Conservation (phyloP, 2,797 vertebrate species). For the Cuculus canorus region DNA sequence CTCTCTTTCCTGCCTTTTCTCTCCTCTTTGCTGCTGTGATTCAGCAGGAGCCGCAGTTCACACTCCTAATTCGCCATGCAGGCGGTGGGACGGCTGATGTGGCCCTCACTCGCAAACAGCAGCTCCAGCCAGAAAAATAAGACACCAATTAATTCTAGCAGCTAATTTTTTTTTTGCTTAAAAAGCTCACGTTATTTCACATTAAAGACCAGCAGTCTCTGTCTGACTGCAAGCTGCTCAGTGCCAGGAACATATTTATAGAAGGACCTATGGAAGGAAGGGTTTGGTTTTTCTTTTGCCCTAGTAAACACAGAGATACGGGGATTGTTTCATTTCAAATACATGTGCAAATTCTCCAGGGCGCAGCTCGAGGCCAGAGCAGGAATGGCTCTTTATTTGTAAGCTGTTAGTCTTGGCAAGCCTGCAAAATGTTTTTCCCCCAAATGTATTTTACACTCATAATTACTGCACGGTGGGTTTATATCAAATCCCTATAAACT, state of each 20-base stretch:
- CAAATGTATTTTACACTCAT: slow-evolving; percentile 63
- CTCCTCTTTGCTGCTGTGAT: not conserved
- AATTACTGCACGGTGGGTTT: slow-evolving; percentile 61
- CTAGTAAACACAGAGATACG: slow-evolving; percentile 32
- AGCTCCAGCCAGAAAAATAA: slow-evolving; percentile 35
- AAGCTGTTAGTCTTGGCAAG: slow-evolving; percentile 57
- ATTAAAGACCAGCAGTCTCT: not conserved
- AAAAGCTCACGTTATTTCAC: slow-evolving; percentile 32
- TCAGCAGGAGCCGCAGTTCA: not conserved
- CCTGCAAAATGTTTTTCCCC: slow-evolving; percentile 26
- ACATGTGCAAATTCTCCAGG: slow-evolving; percentile 67
- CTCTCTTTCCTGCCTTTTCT: slow-evolving; percentile 3
- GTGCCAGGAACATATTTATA: not conserved
- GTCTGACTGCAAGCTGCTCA: not conserved
- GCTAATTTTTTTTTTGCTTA: slow-evolving; percentile 7
- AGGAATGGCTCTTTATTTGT: slow-evolving; percentile 49
- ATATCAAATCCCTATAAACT: slow-evolving; percentile 63
- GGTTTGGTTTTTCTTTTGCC: not conserved
- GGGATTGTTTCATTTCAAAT: slow-evolving; percentile 49
- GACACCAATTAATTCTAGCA: slow-evolving; percentile 26
- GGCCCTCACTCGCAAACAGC: slow-evolving; percentile 7
- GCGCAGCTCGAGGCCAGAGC: slow-evolving; percentile 41
- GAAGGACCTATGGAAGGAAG: slow-evolving; percentile 4
- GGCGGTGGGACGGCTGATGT: not conserved
- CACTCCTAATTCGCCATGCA: not conserved